Percentiles rank a stretch among this genome's conserved stretches.
Evolutionary conservation across 2,113 vertebrate species (phyloP).

Genomic region (Lophochroa leadbeateri): DNA sequence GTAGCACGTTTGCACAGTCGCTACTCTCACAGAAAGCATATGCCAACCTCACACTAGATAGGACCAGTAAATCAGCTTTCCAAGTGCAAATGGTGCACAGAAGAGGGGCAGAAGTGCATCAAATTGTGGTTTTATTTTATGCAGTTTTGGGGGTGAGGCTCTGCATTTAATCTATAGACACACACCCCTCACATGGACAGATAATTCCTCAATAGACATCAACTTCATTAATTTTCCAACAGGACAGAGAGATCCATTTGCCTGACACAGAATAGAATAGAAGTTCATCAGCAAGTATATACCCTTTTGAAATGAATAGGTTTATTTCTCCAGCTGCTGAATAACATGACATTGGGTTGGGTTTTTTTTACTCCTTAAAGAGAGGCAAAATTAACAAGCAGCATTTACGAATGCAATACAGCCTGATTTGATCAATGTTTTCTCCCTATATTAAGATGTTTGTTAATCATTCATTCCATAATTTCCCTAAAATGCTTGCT

Average conservation of each 20-base stretch:
- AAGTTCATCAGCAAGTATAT: neutral
- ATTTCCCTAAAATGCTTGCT: slow-evolving; percentile 27
- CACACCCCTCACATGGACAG: neutral
- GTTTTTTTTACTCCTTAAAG: neutral
- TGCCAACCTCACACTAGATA: neutral
- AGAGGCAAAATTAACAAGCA: neutral
- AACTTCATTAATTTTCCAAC: neutral
- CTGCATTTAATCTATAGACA: accelerated
- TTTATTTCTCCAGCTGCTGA: neutral
- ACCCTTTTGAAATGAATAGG: neutral
- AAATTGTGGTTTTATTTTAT: neutral
- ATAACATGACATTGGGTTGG: neutral
- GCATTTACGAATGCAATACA: neutral
- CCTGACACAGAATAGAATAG: neutral
- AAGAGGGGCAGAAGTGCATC: neutral
- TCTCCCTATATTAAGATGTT: slow-evolving; percentile 47
- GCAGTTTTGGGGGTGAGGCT: neutral
- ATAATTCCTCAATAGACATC: neutral
- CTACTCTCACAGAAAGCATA: neutral
- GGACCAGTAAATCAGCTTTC: neutral
- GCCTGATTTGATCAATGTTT: slow-evolving; percentile 40
- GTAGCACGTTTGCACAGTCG: neutral
- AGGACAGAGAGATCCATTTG: neutral
- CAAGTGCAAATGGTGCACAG: neutral
- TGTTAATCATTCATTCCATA: neutral